phyloP scores from a whole-genome alignment of 2,113 vertebrate species.

The Ranitomeya imitator region DNA sequence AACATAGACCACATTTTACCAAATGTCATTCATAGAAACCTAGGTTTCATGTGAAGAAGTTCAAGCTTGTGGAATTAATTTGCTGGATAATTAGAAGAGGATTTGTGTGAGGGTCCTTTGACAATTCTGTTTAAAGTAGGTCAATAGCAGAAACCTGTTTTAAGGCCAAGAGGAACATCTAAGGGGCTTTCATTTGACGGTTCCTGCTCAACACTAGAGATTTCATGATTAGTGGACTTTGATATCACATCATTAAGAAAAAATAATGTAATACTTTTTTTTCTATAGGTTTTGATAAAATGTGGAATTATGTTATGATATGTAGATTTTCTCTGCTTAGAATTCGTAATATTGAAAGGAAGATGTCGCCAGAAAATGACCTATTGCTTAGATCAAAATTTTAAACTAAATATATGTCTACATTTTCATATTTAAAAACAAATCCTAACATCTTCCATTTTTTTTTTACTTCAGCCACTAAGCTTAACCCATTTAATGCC shows the following conservation, averaged over 20 bases:
- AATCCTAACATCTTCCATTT: too few relatives aligned
- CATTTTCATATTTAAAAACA: too few relatives aligned
- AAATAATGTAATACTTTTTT: neutral
- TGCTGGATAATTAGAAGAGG: conserved; percentile 43
- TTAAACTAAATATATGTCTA: too few relatives aligned
- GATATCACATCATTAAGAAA: neutral
- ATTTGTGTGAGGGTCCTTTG: conserved; percentile 19
- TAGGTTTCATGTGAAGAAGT: conserved; percentile 20
- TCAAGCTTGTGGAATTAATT: conserved; percentile 49
- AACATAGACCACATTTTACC: neutral
- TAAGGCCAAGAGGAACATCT: conserved; percentile 39
- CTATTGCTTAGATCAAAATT: too few relatives aligned
- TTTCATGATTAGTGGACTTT: neutral
- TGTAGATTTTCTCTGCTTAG: neutral
- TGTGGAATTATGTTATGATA: too few relatives aligned
- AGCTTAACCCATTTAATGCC: too few relatives aligned
- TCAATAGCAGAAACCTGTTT: conserved; percentile 38
- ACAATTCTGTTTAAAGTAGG: conserved; percentile 45
- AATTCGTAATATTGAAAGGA: neutral
- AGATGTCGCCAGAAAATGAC: too few relatives aligned
- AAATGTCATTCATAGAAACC: conserved; percentile 26
- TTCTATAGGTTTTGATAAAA: neutral
- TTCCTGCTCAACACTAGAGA: neutral
- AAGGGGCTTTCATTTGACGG: conserved; percentile 6
- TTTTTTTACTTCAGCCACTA: too few relatives aligned